These are phyloP conservation scores for Idaea dimidiata DNA, from an alignment of 2,888 invertebrate species.

Conservation along the genomic window DNA sequence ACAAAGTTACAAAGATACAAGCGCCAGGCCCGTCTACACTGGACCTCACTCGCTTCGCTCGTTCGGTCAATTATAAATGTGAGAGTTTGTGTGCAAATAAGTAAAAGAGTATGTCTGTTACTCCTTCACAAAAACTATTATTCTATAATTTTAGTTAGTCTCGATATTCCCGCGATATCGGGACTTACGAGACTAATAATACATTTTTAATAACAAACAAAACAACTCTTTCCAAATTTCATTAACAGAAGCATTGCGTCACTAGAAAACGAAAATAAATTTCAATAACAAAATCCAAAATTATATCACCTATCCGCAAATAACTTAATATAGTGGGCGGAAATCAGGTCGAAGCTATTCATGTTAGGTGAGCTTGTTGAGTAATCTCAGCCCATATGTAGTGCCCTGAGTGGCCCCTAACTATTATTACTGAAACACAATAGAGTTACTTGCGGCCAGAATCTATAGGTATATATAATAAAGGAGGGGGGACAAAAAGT, in stretches of 20 bases:
- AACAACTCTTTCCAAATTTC: not conserved
- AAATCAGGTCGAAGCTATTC: conserved; percentile 25
- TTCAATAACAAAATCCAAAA: not conserved
- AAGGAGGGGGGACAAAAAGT: too few relatives aligned
- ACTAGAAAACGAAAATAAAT: not conserved
- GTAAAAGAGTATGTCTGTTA: too few relatives aligned
- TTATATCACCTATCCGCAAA: conserved; percentile 1
- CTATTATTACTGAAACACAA: conserved; percentile 29
- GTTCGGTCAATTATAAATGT: too few relatives aligned
- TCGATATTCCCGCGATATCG: too few relatives aligned
- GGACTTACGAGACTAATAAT: too few relatives aligned
- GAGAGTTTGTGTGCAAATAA: too few relatives aligned
- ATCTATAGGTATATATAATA: not conserved
- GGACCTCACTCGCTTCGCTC: too few relatives aligned
- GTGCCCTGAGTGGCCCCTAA: conserved; percentile 22
- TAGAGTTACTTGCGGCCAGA: not conserved
- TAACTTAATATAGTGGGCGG: conserved; percentile 19
- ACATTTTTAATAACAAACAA: too few relatives aligned
- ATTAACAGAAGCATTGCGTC: not conserved
- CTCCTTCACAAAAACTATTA: too few relatives aligned
- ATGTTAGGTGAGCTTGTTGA: conserved; percentile 8
- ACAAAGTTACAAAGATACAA: too few relatives aligned
- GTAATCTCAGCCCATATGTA: conserved; percentile 30
- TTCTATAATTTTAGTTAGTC: too few relatives aligned
- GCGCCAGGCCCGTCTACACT: too few relatives aligned